Percentiles rank a stretch among this genome's conserved stretches.
Conservation (phyloP, 2,113 vertebrate species). For the Aythya baeri region DNA sequence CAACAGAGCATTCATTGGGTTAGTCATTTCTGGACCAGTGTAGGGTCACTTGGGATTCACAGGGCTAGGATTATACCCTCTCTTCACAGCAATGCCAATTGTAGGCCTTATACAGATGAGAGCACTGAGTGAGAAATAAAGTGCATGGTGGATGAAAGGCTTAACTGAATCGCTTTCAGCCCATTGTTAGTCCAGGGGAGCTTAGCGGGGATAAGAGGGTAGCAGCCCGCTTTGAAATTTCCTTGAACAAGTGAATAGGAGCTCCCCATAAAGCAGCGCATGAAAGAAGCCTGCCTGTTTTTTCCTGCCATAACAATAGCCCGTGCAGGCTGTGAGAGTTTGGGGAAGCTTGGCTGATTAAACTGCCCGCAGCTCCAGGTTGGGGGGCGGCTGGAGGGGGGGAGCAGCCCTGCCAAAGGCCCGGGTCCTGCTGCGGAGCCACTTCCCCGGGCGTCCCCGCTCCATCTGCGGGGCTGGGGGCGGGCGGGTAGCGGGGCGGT, state of each 20-base stretch:
- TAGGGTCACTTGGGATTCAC: conserved; percentile 82
- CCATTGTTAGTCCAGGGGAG: conserved; percentile 91
- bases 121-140: conserved; percentile 87
- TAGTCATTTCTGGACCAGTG: conserved; percentile 85
- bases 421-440: background rate
- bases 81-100: conserved; percentile 82
- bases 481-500: background rate
- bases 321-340: conserved; percentile 69
- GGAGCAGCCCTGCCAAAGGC: conserved; percentile 5
- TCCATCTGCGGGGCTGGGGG: background rate
- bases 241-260: conserved; percentile 91
- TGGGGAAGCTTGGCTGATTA: conserved; percentile 76
- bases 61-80: conserved; percentile 80
- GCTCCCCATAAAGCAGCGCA: conserved; percentile 84
- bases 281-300: conserved; percentile 84
- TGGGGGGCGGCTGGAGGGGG: conserved; percentile 10
- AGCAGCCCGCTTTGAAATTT: conserved; percentile 93
- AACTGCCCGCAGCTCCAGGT: conserved; percentile 71
- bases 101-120: conserved; percentile 81
- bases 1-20: conserved; percentile 84
- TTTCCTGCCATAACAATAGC: conserved; percentile 83
- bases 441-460: background rate
- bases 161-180: conserved; percentile 93
- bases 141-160: conserved; percentile 90
- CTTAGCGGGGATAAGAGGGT: conserved; percentile 91